Evolutionary conservation across 2,113 vertebrate genomes (phyloP).

Genomic region (Brienomyrus longianalis): DNA sequence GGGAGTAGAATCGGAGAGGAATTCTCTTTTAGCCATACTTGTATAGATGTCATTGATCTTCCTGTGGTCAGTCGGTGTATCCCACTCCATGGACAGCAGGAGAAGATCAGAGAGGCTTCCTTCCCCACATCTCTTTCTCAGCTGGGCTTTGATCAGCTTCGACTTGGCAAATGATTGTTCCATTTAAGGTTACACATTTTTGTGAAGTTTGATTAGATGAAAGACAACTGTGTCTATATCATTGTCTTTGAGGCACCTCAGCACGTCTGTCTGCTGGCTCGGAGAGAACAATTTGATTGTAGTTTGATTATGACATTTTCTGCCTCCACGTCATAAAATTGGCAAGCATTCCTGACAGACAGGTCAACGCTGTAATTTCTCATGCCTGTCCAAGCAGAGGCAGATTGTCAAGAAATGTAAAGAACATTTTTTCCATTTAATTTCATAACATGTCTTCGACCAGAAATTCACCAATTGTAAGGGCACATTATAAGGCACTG

Average conservation of each 20-base stretch:
- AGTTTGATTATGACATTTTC: not conserved
- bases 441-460: not conserved
- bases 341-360: not conserved
- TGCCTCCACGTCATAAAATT: not conserved
- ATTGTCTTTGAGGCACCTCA: not conserved
- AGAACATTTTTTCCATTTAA: not conserved
- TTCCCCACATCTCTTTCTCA: not conserved
- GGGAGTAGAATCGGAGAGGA: not conserved
- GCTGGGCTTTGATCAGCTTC: not conserved
- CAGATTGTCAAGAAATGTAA: not conserved
- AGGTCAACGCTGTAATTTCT: not conserved
- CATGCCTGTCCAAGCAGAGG: not conserved
- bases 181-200: not conserved
- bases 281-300: too few species aligned
- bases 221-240: not conserved
- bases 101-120: not conserved
- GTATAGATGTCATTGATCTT: not conserved
- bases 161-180: not conserved
- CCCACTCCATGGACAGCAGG: not conserved
- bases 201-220: not conserved
- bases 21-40: not conserved
- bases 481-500: not conserved
- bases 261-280: not conserved
- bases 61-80: not conserved
- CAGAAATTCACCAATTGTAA: not conserved